phyloP scores from a whole-genome alignment of 2,888 invertebrate species.

The Pandemis heparana region DNA sequence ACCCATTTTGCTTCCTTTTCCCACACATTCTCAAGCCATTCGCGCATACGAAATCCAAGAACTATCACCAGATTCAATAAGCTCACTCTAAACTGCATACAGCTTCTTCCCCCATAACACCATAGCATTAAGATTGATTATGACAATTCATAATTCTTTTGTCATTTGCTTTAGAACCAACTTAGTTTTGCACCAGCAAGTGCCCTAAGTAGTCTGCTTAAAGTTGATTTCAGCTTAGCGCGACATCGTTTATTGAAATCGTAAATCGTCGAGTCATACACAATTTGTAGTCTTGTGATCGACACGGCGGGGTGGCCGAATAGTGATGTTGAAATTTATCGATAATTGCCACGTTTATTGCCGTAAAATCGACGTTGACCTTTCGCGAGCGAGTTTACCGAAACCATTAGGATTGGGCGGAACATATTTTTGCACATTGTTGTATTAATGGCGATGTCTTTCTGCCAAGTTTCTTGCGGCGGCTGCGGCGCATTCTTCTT shows the following conservation, averaged over 20 bases:
- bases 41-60: constrained; percentile 55
- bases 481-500: too few relatives aligned
- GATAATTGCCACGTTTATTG: constrained; percentile 37
- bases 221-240: constrained; percentile 15
- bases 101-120: background rate
- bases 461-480: too few relatives aligned
- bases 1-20: constrained; percentile 52
- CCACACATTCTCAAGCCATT: constrained; percentile 53
- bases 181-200: background rate
- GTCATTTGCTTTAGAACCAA: constrained; percentile 14
- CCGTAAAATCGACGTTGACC: background rate
- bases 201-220: constrained; percentile 15
- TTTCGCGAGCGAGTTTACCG: background rate
- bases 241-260: constrained; percentile 74
- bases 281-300: constrained; percentile 77
- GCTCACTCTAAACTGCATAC: constrained; percentile 31
- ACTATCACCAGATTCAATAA: constrained; percentile 55
- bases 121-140: constrained; percentile 23
- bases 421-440: too few relatives aligned
- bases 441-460: too few relatives aligned
- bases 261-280: constrained; percentile 76
- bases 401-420: background rate
- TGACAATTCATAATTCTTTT: constrained; percentile 18
- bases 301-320: constrained; percentile 76
- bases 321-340: constrained; percentile 59